Base-by-base conservation (phyloP, 1,140 invertebrate species). In the Bombus superbus region DNA sequence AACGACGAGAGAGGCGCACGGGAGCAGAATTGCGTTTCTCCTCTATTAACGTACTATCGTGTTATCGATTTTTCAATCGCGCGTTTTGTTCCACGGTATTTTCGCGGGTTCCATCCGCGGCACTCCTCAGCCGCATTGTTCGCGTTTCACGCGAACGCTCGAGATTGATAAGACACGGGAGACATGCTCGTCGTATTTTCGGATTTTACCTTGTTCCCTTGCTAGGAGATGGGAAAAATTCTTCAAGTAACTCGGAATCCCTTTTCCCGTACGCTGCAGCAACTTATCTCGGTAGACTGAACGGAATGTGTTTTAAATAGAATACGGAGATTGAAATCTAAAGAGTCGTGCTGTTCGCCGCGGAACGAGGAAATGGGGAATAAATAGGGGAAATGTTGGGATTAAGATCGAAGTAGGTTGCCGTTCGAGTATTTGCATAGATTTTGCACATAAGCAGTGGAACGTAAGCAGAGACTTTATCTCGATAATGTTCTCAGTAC, bases 41-140 rank as follows among this genome's bases (percentile, higher is more conserved):
- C 59, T 28, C 66, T 35, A 79, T 79, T 79, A 84, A 62, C 42
- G 38, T 47, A 32, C 66, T 25, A 47, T 79, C 76, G 68, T 38
- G 32, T 84, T 80, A 84, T 79, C 76, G 76, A 80, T 47, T 80
- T 71, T 84, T 62, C 83, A 71, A 72, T 84, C 47, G 53, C 5
- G 2, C 47, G 66, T 81, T 72, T 53, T 44, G 40, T 68, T 59
- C 6, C 38, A 11, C 13, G 47, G 28, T 15, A 81, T 81, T 69
- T 57, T 77, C 75, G 75, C 75, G n/a, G 38, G 32, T 64, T 62
- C 18, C 75, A 77, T 40, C 53, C 28, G 25, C 15, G 69, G n/a
- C 32, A 9, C 35, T n/a, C 18, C 40, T n/a, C n/a, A 11, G 25
- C 25, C 18, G 35, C 62, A 77, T 77, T 80, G 64, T 80, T 80